Conservation (phyloP, 2,888 invertebrate genomes). For the Oxyteleia sp. region DNA sequence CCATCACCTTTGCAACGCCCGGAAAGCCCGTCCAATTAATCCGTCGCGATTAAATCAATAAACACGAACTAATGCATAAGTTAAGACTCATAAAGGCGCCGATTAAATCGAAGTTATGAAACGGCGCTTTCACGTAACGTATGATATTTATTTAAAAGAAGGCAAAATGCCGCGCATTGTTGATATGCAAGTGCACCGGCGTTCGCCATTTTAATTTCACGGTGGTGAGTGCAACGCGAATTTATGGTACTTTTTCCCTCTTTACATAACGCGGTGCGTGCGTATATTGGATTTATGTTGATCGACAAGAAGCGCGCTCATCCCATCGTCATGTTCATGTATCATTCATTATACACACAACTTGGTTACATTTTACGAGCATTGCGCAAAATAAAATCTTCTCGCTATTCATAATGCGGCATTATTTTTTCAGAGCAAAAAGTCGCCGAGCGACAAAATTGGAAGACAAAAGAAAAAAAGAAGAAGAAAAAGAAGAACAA, state of each 20-base stretch:
- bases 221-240: conserved; percentile 80
- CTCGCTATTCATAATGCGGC: conserved; percentile 1
- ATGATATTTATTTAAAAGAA: too few relatives aligned
- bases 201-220: conserved; percentile 84
- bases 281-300: conserved; percentile 75
- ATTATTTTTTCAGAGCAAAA: not conserved
- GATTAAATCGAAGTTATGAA: conserved; percentile 66
- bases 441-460: too few relatives aligned
- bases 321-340: conserved; percentile 39
- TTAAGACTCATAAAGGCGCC: conserved; percentile 45
- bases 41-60: conserved; percentile 66
- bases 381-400: conserved; percentile 23
- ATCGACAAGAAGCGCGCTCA: conserved; percentile 56
- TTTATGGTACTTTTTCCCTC: conserved; percentile 78
- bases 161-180: too few relatives aligned
- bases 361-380: conserved; percentile 54
- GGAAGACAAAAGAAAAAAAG: too few relatives aligned
- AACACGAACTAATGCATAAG: conserved; percentile 59
- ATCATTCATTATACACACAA: conserved; percentile 59
- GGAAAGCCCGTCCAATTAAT: conserved; percentile 38
- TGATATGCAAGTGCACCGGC: too few relatives aligned
- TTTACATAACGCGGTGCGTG: conserved; percentile 75
- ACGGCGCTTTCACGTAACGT: conserved; percentile 56
- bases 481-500: too few relatives aligned
- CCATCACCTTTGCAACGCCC: not conserved